Base-by-base conservation (phyloP, 2,888 invertebrate species). In the Chloroclysta siterata region DNA sequence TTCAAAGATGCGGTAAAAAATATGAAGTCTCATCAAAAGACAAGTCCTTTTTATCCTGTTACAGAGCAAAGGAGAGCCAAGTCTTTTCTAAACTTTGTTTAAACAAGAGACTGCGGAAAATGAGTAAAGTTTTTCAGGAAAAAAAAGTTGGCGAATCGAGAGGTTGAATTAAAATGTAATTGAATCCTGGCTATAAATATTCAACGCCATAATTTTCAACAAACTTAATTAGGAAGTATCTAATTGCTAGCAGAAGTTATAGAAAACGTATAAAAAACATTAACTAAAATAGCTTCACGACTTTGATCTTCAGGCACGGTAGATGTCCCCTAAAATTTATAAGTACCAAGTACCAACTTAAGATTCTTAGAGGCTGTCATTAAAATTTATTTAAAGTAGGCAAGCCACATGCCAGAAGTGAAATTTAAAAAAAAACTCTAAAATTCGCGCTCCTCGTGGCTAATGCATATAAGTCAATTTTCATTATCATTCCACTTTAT, bases 21-120 rank as follows among this genome's bases (percentile, higher is more conserved):
- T 50, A 22, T 52, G 73, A 77, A 77, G 73, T 77, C 75, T 76
- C 80, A 84, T 86, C 81, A 82, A 85, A 84, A 75, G 78, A 75
- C 77, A 78, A 81, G 79, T 85, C 3, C 84, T 72, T 79, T 81
- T 85, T 87, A 90, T 90, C 81, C 74, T 76, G 82, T 90, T 89
- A 87, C 76, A 81, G 84, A 76, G 78, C 78, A 79, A 79, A 79
- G 83, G 77, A 80, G 73, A 80, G 73, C 75, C 76, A 77, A 82
- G 82, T 82, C 80, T 73, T 78, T 72, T 71, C 69, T 68, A 77
- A 88, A 88, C 82, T 88, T 88, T 85, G 81, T 85, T 86, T 87
- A 84, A 85, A 84, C 82, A 83, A 85, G 84, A 83, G 81, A 82
- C 84, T 82, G 82, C 74, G 84, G 88, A 88, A 90, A 89, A 92